phyloP scores from a whole-genome alignment of 2,797 vertebrate genomes.

The Notamacropus eugenii region DNA sequence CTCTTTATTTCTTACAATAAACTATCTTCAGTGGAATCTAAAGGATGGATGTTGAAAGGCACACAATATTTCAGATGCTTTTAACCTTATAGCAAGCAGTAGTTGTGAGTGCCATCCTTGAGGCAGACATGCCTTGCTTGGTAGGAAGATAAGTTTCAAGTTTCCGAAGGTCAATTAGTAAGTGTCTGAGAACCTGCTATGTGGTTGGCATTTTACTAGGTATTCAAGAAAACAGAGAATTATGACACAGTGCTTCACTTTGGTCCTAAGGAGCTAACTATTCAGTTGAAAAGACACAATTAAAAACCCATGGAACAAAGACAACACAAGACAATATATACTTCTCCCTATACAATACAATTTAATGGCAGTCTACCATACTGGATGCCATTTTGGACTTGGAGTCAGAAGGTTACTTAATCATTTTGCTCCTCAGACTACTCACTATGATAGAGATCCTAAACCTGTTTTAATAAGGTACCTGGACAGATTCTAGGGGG shows the following conservation, averaged over 20 bases:
- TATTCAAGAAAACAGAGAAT: background rate
- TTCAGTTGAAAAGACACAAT: background rate
- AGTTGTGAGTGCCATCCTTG: conserved; percentile 2
- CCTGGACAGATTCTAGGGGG: background rate
- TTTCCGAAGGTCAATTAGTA: background rate
- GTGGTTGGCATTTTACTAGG: background rate
- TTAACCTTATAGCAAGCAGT: conserved; percentile 28
- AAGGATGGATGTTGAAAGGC: conserved; percentile 61
- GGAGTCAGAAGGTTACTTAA: background rate
- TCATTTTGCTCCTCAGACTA: background rate
- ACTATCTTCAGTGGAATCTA: conserved; percentile 48
- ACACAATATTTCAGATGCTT: conserved; percentile 62
- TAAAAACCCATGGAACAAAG: background rate
- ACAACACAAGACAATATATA: background rate
- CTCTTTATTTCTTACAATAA: conserved; percentile 59
- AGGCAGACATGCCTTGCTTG: conserved; percentile 27
- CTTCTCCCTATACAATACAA: background rate
- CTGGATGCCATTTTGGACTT: background rate
- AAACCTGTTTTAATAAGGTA: background rate
- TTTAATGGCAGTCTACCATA: background rate
- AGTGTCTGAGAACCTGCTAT: background rate
- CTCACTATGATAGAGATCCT: background rate
- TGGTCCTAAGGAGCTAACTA: background rate
- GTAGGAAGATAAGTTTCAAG: background rate
- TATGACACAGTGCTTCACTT: background rate